Evolutionary conservation across 1,140 invertebrate species (phyloP), one percentile per base, ranked within the genome.

Genomic region (Battus philenor): DNA sequence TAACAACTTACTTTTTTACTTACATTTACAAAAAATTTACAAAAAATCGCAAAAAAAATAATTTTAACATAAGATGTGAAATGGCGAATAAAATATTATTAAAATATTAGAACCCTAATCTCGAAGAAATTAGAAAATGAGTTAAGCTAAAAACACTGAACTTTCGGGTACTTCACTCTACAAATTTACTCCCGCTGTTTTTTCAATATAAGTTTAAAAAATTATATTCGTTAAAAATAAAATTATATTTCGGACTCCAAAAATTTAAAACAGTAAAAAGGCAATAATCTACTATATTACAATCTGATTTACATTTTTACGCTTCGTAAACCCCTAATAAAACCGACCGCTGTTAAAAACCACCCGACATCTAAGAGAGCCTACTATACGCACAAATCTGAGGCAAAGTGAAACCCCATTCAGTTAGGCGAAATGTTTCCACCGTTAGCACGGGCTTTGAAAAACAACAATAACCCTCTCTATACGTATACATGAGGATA

Each of bases 381-480:
- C 54, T n/a, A 44, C 38, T 50, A 58, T 62, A 59, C 43, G 54
- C 54, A 60, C 63, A 72, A 71, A 77, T 78, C 72, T 69, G 72
- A 68, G 48, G 57, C 59, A 56, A 48, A 70, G 57, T 67, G 69
- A 64, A 73, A 75, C 75, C 76, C 74, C 59, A 77, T 78, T 70
- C 54, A 64, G 58, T 63, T 65, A 43, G 56, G 62, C 58, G 66
- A 78, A 73, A 68, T 68, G 63, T 54, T 67, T 60, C 39, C 49
- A 64, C 53, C 55, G 54, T 54, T 59, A 58, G 68, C 63, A 61
- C 48, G 49, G 59, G 62, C 75, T 78, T 82, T 83, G 68, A 70
- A 77, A 79, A 76, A 81, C 76, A 84, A 84, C 80, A 84, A 84
- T 84, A 73, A 72, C 63, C 62, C 67, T 52, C 62, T 54, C 52